Evolutionary conservation across 2,888 invertebrate genomes (phyloP).

Genomic region (Eilema griseolum): DNA sequence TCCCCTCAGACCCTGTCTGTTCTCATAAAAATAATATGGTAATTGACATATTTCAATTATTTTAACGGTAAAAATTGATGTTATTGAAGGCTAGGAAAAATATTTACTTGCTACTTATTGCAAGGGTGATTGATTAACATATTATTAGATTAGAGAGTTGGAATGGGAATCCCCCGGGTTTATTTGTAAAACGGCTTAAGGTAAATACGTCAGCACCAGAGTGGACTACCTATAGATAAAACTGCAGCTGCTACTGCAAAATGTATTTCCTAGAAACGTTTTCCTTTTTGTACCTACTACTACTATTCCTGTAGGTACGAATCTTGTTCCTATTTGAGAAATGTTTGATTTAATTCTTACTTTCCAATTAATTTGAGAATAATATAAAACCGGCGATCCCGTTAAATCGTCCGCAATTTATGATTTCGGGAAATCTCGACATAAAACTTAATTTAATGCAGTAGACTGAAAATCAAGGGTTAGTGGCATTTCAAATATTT

Average conservation of each 20-base stretch:
- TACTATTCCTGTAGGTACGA: too few species aligned
- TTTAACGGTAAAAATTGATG: slow-evolving; percentile 67
- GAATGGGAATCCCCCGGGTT: slow-evolving; percentile 3
- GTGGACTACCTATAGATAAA: background rate
- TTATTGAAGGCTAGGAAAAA: slow-evolving; percentile 62
- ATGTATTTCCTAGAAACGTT: background rate
- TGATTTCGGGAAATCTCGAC: too few species aligned
- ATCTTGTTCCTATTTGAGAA: too few species aligned
- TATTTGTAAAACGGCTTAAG: background rate
- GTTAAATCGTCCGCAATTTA: too few species aligned
- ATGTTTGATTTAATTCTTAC: too few species aligned
- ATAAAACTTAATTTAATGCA: too few species aligned
- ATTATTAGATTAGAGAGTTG: slow-evolving; percentile 11
- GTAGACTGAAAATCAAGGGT: too few species aligned
- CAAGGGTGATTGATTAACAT: slow-evolving; percentile 16
- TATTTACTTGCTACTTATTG: slow-evolving; percentile 38
- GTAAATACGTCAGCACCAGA: background rate
- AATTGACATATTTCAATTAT: slow-evolving; percentile 84
- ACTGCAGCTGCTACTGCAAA: background rate
- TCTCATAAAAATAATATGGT: slow-evolving; percentile 62
- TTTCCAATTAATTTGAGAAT: too few species aligned
- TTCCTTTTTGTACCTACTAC: background rate
- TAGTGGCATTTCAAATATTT: too few species aligned
- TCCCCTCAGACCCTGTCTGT: slow-evolving; percentile 72
- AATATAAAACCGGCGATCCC: too few species aligned